Evolutionary conservation across 2,888 invertebrate species (phyloP), one percentile per base, ranked within the genome.

Genomic region (Drosophila formosana): DNA sequence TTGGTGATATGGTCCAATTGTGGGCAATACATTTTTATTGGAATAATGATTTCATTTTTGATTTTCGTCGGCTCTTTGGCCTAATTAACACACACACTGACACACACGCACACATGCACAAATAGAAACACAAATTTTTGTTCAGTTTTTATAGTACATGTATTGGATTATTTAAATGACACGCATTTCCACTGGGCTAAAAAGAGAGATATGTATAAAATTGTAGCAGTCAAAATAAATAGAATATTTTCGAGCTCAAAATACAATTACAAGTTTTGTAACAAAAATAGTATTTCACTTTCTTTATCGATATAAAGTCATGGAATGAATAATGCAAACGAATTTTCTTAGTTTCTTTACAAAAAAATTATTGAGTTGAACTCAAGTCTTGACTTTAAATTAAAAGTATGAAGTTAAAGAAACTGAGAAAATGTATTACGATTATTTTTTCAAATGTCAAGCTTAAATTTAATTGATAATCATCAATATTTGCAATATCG

Each of bases 21-120:
- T 30, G 46, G 60, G 49, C 41, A 66, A 57, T 64, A 64, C 56
- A 66, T 78, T 64, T 28, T 60, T 63, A 74, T 76, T 82, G 71
- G 41, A 55, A 72, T 71, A 63, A 72, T 74, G 66, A 74, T 84
- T 75, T 80, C 55, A 72, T 73, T 62, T 74, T 55, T 26, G 28
- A 65, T 62, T 66, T 60, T 61, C 49, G 45, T 61, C 45, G 65
- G 58, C 66, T 47, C 23, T 45, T 66, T 66, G 65, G 68, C 63
- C 71, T n/a, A 49, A 45, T 66, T 69, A 73, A 57, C 43, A 65
- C 52, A 41, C 23, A 72, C 43, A 67, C 23, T 41, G 58, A 56
- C 9, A 30, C 32, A 9, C 32, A 9, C 32, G 3, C 47, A 49
- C 34, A 34, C 51, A 30, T 26, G 18, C 26, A 18, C 11, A 25